These are phyloP conservation scores for Helleia helle DNA, from an alignment of 2,888 invertebrate genomes.

Conservation along the genomic window DNA sequence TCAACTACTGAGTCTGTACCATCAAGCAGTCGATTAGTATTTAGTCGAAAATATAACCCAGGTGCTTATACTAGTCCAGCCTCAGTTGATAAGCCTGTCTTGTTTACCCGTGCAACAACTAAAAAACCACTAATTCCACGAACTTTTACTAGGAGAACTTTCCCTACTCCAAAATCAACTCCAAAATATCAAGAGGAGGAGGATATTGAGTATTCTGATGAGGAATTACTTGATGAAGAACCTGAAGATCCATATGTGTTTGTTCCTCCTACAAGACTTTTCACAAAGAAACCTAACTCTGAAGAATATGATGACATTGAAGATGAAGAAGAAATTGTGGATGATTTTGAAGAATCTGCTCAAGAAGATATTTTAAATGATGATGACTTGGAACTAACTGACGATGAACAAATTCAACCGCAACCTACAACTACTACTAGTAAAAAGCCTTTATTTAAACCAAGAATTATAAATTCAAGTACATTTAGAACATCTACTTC, in stretches of 20 bases:
- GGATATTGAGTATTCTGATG: slow-evolving; percentile 51
- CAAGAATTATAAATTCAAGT: slow-evolving; percentile 51
- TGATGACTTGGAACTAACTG: slow-evolving; percentile 30
- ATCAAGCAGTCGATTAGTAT: slow-evolving; percentile 47
- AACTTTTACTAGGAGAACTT: slow-evolving; percentile 52
- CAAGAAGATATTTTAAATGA: slow-evolving; percentile 28
- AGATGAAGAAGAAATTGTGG: slow-evolving; percentile 25
- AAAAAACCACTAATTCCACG: slow-evolving; percentile 49
- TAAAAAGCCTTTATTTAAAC: slow-evolving; percentile 46
- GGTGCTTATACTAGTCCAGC: slow-evolving; percentile 63
- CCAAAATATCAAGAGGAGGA: slow-evolving; percentile 41
- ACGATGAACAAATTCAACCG: slow-evolving; percentile 27
- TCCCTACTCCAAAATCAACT: slow-evolving; percentile 55
- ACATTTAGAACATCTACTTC: slow-evolving; percentile 58
- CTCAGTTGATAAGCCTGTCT: slow-evolving; percentile 41
- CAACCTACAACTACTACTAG: slow-evolving; percentile 40
- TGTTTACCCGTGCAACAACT: slow-evolving; percentile 38
- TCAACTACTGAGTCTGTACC: slow-evolving; percentile 55
- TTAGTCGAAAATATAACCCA: slow-evolving; percentile 63
- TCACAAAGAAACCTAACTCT: slow-evolving; percentile 48
- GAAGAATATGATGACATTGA: slow-evolving; percentile 32
- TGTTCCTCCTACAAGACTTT: slow-evolving; percentile 57
- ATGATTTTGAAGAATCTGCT: slow-evolving; percentile 22
- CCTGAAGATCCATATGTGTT: slow-evolving; percentile 53
- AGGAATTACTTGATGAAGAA: slow-evolving; percentile 46